These are phyloP conservation scores for Lepus townsendii DNA, from an alignment of 2,797 vertebrate species.

Conservation along the genomic window DNA sequence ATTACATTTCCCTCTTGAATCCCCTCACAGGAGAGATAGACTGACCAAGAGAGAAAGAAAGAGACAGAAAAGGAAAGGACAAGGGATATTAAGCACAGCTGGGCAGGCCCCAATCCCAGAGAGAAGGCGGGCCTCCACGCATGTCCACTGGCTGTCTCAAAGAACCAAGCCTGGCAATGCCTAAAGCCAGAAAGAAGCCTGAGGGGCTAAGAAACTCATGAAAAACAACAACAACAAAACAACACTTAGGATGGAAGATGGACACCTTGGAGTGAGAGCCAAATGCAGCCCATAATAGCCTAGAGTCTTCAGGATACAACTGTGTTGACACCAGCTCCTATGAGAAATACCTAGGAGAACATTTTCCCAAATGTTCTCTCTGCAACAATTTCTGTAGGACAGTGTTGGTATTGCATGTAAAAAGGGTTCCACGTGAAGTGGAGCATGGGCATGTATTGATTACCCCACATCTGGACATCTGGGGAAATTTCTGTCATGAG, in stretches of 20 bases:
- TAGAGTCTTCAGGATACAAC: background rate
- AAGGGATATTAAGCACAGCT: background rate
- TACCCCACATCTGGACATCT: background rate
- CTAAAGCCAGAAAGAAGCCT: background rate
- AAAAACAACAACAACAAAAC: background rate
- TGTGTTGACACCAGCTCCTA: background rate
- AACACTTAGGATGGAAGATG: background rate
- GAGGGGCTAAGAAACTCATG: background rate
- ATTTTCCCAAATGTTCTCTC: background rate
- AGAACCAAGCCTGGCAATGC: background rate
- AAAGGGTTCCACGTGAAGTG: background rate
- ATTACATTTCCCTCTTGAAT: slow-evolving; percentile 32
- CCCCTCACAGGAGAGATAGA: background rate
- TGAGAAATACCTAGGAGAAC: background rate
- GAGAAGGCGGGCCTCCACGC: background rate
- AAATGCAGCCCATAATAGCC: background rate
- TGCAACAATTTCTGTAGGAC: background rate
- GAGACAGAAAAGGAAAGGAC: background rate
- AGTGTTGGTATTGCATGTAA: background rate
- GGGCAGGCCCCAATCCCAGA: background rate
- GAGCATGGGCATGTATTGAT: background rate
- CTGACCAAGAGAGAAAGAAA: background rate
- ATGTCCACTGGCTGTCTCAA: background rate
- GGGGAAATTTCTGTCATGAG: background rate
- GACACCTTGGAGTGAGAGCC: background rate